A percentile compares a stretch with the other conserved stretches of the same genome.
Conservation (phyloP, 2,797 vertebrate genomes). For the Mustela erminea region DNA sequence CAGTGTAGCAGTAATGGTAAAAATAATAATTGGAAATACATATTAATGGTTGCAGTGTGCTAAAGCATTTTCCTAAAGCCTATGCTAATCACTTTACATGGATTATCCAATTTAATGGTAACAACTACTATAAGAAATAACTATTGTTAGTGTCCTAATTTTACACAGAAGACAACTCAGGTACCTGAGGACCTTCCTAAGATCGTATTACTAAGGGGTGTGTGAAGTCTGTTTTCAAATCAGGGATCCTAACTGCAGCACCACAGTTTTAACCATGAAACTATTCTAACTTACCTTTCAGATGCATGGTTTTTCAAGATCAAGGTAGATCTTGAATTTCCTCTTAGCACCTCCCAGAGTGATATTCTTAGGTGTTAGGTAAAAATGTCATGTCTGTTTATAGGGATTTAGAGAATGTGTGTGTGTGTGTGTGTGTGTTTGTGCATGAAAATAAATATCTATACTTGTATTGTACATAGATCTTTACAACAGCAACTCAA, state of each 20-base stretch:
- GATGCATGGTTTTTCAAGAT: conserved; percentile 44
- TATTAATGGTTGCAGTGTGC: not conserved
- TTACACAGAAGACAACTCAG: not conserved
- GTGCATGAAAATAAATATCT: not conserved
- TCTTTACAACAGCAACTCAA: not conserved
- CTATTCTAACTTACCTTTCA: conserved; percentile 36
- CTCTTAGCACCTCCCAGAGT: not conserved
- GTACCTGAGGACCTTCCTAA: not conserved
- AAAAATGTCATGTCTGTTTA: not conserved
- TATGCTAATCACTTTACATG: not conserved
- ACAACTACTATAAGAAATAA: not conserved
- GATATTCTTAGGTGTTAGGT: not conserved
- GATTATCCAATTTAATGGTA: not conserved
- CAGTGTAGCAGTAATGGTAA: not conserved
- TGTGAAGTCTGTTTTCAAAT: not conserved
- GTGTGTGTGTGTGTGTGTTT: not conserved
- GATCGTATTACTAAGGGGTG: not conserved
- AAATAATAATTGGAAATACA: not conserved
- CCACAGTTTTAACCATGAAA: not conserved
- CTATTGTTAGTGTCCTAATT: not conserved
- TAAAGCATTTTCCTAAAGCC: not conserved
- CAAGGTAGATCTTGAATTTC: not conserved
- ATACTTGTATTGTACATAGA: not conserved
- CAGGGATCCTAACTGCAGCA: not conserved
- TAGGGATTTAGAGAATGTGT: not conserved